These are phyloP conservation scores for Plusia festucae DNA, from an alignment of 2,888 invertebrate genomes.

Conservation along the genomic window DNA sequence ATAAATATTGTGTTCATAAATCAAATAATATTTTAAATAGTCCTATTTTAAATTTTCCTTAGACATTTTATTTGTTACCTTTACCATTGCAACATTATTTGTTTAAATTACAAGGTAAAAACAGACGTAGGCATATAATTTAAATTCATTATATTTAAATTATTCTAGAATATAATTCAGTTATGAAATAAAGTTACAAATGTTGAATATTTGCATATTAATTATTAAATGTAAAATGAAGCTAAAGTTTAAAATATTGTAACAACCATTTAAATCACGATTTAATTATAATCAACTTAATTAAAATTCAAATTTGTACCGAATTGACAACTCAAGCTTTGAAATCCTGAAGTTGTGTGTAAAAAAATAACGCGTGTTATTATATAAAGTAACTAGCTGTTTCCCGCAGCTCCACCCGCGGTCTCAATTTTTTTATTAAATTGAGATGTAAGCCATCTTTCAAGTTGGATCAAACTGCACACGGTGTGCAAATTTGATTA, in stretches of 20 bases:
- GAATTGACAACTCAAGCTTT: no score
- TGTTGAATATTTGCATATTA: not conserved
- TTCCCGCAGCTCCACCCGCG: no score
- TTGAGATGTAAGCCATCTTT: no score
- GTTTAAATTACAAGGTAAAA: conserved; percentile 21
- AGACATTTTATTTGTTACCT: not conserved
- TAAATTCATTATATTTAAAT: conserved; percentile 8
- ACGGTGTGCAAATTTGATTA: no score
- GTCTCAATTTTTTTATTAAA: no score
- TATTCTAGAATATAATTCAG: not conserved
- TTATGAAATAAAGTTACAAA: not conserved
- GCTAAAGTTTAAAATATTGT: not conserved
- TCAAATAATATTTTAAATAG: conserved; percentile 1
- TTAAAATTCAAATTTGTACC: not conserved
- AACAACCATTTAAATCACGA: not conserved
- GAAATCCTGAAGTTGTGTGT: not conserved
- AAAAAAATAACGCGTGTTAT: not conserved
- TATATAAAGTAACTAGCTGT: not conserved
- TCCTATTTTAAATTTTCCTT: not conserved
- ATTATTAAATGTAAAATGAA: not conserved
- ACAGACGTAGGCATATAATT: conserved; percentile 1
- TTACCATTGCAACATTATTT: conserved; percentile 4
- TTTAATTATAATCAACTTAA: not conserved
- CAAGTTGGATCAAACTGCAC: no score
- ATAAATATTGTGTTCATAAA: not conserved